Percentiles rank a stretch among this genome's conserved stretches.
Conservation (phyloP, 2,113 vertebrate genomes). For the Micromys minutus region DNA sequence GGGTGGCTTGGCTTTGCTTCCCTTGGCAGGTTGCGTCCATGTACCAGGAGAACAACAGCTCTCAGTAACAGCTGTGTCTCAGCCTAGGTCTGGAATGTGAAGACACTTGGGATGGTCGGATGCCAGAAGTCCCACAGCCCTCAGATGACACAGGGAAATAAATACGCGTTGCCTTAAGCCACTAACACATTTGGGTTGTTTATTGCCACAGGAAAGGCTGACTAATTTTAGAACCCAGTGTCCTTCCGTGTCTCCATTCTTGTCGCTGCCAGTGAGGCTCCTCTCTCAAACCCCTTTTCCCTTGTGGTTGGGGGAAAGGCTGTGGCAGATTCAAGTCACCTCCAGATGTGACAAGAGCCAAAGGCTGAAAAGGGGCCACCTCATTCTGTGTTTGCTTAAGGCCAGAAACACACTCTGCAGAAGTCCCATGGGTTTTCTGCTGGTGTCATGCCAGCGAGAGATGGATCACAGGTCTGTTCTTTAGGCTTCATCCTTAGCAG, state of each 20-base stretch:
- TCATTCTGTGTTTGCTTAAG: not conserved
- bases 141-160: conserved; percentile 15
- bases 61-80: not conserved
- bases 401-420: not conserved
- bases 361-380: not conserved
- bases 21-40: not conserved
- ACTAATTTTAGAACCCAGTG: conserved; percentile 53
- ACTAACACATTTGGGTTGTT: conserved; percentile 38
- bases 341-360: conserved; percentile 18
- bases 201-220: conserved; percentile 45
- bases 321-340: not conserved
- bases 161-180: not conserved
- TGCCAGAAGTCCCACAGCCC: conserved; percentile 18
- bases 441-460: not conserved
- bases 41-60: not conserved
- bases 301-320: conserved; percentile 2
- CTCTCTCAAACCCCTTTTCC: conserved; percentile 8
- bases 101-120: not conserved
- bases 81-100: not conserved
- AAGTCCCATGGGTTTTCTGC: not conserved
- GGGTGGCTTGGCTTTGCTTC: not conserved
- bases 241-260: not conserved
- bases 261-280: not conserved
- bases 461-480: not conserved
- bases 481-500: no score